Percentiles rank a stretch among this genome's conserved stretches.
Evolutionary conservation across 2,888 invertebrate species (phyloP).

Genomic region (Tachina grossa): DNA sequence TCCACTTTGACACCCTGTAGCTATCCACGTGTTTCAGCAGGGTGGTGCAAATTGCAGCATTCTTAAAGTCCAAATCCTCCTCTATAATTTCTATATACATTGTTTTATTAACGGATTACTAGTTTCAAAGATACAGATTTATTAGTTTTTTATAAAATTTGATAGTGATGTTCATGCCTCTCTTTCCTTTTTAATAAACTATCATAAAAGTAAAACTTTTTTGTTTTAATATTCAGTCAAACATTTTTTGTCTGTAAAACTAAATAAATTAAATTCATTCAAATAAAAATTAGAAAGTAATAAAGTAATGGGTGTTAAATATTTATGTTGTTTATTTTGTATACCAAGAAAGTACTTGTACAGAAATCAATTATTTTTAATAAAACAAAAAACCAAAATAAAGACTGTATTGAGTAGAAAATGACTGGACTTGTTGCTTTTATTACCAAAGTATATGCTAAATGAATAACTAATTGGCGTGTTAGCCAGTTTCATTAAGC

Average conservation of each 20-base stretch:
- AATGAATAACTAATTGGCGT: conserved; percentile 70
- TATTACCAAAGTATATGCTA: conserved; percentile 67
- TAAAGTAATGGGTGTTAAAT: conserved; percentile 67
- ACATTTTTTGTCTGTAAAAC: background rate
- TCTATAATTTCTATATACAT: too few species aligned
- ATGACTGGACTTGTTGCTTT: conserved; percentile 44
- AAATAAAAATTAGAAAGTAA: conserved; percentile 64
- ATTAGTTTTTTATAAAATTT: background rate
- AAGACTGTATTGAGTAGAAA: conserved; percentile 28
- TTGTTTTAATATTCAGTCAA: background rate
- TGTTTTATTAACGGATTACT: too few species aligned
- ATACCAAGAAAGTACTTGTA: background rate
- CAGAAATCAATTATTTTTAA: conserved; percentile 3
- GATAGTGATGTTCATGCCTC: background rate
- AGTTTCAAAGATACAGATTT: too few species aligned
- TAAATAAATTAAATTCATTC: conserved; percentile 34
- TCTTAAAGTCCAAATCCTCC: too few species aligned
- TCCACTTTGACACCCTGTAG: too few species aligned
- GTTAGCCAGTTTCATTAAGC: conserved; percentile 29
- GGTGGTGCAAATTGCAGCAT: too few species aligned
- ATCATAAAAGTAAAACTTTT: background rate
- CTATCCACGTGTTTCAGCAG: too few species aligned
- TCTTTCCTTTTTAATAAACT: background rate
- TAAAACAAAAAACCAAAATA: conserved; percentile 9
- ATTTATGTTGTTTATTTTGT: conserved; percentile 50